Base-by-base conservation (phyloP, 2,113 vertebrate species). In the Clarias magur region DNA sequence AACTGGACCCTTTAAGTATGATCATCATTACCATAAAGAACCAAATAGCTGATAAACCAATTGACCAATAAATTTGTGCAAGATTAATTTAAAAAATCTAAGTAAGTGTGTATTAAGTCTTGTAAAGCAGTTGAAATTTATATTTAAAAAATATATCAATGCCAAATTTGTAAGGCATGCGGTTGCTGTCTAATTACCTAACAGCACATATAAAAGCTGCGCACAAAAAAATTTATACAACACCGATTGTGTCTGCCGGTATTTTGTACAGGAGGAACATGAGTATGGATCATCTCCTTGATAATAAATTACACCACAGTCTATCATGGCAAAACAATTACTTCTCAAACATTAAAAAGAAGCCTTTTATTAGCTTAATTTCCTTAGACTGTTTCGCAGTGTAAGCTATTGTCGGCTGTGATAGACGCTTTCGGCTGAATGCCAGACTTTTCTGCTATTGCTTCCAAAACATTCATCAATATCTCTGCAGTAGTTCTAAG, bases 381-480 rank as follows among this genome's bases (percentile, higher is more conserved):
- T 27, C 62, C 25, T 83, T 53, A 53, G 62, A 3, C 38, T 17
- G 42, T 83, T 83, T 67, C 25, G 81, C 81, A 83, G 81, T 54
- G 62, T 83, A 83, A 83, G 81, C 81, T 67, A 25, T 67, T 67
- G 81, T 83, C 62, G 9, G 42, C 27, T 38, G 30, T 81, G 79
- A 81, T 81, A 25, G 79, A 62, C 62, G 56, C 38, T 16, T 83
- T 83, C 48, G 81, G 62, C 53, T 27, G 16, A 67, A 67, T 5
- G 62, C 81, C 81, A 83, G 42, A 83, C 81, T 53, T 83, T 83
- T 54, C 62, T 83, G 62, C 62, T 67, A 67, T 67, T 83, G 25
- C 81, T 83, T 83, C 62, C 81, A 83, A 83, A 67, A 83, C 25
- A 27, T 30, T 42, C 42, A 83, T 83, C 81, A 83, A 83, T 83